phyloP scores from a whole-genome alignment of 2,797 vertebrate species.

The Holocentrus rufus region DNA sequence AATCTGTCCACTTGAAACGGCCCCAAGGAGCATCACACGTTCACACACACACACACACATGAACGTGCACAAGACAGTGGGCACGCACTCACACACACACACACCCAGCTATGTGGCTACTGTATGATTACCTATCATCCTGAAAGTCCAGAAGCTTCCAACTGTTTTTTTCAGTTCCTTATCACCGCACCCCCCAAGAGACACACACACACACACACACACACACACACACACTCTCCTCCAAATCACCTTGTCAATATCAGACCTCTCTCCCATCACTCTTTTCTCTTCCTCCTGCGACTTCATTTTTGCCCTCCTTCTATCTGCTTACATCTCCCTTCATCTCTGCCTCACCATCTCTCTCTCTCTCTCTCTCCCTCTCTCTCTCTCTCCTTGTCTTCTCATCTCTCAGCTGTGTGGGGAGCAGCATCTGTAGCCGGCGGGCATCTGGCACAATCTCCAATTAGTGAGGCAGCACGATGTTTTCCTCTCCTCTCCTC shows the following conservation, averaged over 20 bases:
- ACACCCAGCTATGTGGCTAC: not conserved
- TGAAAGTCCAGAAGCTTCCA: not conserved
- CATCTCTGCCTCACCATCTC: conserved; percentile 8
- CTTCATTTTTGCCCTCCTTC: conserved; percentile 14
- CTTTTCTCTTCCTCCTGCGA: conserved; percentile 36
- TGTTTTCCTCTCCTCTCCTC: conserved; percentile 27
- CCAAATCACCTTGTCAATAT: conserved; percentile 58
- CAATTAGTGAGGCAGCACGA: conserved; percentile 75
- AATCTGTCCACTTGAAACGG: not conserved
- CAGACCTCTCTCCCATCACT: conserved; percentile 53
- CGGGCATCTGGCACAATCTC: conserved; percentile 71
- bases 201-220: not conserved
- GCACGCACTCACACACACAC: not conserved
- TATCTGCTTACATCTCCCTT: conserved; percentile 30
- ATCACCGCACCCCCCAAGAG: conserved; percentile 9
- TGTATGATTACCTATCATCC: not conserved
- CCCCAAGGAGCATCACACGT: not conserved
- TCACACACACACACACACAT: not conserved
- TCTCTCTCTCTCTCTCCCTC: conserved; percentile 39
- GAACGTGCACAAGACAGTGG: no score
- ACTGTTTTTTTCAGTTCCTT: conserved; percentile 28
- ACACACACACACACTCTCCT: conserved; percentile 24
- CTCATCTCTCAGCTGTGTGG: conserved; percentile 58
- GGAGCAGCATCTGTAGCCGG: conserved; percentile 67
- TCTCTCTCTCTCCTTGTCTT: conserved; percentile 31